Conservation (phyloP, 1,140 invertebrate genomes). For the Archivesica marissinica region DNA sequence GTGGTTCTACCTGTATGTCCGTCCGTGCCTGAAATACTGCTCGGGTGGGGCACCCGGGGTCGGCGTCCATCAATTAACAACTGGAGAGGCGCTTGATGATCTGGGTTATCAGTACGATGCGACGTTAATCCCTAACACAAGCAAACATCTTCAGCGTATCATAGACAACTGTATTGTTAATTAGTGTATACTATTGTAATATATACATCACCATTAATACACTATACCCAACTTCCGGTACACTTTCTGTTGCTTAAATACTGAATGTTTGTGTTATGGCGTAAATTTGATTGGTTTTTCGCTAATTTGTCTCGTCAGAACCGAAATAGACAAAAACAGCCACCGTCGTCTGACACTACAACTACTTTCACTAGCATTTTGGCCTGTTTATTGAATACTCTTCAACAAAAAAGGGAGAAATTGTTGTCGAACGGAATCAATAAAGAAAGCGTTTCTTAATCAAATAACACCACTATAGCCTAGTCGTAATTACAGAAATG, state of each 20-base stretch:
- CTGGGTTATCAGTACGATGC: too few relatives aligned
- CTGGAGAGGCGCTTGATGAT: too few relatives aligned
- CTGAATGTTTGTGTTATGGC: not conserved
- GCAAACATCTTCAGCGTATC: too few relatives aligned
- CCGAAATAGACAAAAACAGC: slow-evolving; percentile 17
- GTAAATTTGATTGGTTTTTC: slow-evolving; percentile 20
- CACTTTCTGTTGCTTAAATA: not conserved
- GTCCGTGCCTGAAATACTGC: too few relatives aligned
- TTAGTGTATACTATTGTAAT: too few relatives aligned
- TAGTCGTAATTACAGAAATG: slow-evolving; percentile 31
- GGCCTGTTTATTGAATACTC: slow-evolving; percentile 31
- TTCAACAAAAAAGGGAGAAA: slow-evolving; percentile 20
- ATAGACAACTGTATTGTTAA: too few relatives aligned
- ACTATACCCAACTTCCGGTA: not conserved
- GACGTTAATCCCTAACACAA: too few relatives aligned
- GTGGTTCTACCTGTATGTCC: too few relatives aligned
- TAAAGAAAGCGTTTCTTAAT: slow-evolving; percentile 47
- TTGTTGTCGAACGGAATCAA: slow-evolving; percentile 9
- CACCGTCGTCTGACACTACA: not conserved
- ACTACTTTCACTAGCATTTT: not conserved
- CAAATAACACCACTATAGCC: slow-evolving; percentile 45
- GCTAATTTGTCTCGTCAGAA: slow-evolving; percentile 16
- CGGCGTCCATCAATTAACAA: too few relatives aligned
- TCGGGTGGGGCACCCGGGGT: too few relatives aligned
- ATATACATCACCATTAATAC: too few relatives aligned